Conservation (phyloP, 2,888 invertebrate genomes). For the Dioctria rufipes region DNA sequence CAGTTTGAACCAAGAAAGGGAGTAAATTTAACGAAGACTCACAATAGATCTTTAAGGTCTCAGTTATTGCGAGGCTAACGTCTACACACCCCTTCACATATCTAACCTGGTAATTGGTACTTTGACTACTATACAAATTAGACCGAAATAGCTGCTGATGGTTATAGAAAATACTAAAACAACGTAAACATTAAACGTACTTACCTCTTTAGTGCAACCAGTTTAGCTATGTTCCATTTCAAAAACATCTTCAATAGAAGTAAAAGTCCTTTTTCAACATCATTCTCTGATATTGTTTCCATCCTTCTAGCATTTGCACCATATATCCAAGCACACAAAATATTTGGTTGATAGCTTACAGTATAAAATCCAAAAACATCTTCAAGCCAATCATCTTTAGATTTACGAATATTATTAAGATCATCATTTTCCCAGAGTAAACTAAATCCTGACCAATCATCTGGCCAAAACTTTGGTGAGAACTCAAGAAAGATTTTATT, state of each 20-base stretch:
- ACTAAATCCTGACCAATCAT: constrained; percentile 73
- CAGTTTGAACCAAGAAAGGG: too few species aligned
- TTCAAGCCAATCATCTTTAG: constrained; percentile 75
- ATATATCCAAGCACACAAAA: constrained; percentile 81
- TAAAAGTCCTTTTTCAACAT: constrained; percentile 68
- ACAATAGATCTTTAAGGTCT: too few species aligned
- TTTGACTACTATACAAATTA: not conserved
- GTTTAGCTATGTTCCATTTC: constrained; percentile 67
- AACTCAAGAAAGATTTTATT: constrained; percentile 78
- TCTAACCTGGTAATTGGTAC: too few species aligned
- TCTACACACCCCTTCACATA: too few species aligned
- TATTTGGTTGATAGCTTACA: constrained; percentile 76
- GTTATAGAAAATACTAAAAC: not conserved
- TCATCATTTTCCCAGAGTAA: constrained; percentile 76
- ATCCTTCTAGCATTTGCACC: constrained; percentile 76
- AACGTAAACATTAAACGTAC: not conserved
- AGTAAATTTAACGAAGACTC: too few species aligned
- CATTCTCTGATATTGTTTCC: constrained; percentile 75
- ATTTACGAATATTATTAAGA: constrained; percentile 65
- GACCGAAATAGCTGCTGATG: not conserved
- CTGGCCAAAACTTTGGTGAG: constrained; percentile 75
- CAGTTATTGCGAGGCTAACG: too few species aligned
- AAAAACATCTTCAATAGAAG: constrained; percentile 68
- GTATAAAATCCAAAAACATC: constrained; percentile 80
- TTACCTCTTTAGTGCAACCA: constrained; percentile 62